A percentile compares a stretch with the other conserved stretches of the same genome.
These are phyloP conservation scores for Zootermopsis nevadensis DNA, from an alignment of 2,888 invertebrate genomes.

Conservation along the genomic window DNA sequence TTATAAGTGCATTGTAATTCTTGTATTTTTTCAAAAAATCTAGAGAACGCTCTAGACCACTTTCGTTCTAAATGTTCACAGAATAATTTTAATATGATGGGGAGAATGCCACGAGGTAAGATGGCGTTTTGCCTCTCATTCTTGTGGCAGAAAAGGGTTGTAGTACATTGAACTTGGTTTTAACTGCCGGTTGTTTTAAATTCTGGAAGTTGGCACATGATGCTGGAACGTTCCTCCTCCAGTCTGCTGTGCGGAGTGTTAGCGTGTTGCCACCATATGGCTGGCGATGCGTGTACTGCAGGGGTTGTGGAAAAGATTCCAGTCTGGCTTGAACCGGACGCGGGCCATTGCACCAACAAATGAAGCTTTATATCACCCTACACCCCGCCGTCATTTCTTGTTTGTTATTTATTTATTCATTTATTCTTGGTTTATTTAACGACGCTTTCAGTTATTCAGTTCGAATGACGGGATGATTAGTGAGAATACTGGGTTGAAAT, in stretches of 20 bases:
- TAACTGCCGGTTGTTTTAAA: background rate
- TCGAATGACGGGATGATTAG: too few relatives aligned
- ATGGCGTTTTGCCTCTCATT: background rate
- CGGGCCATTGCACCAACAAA: background rate
- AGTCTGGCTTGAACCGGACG: background rate
- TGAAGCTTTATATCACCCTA: background rate
- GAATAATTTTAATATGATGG: too few relatives aligned
- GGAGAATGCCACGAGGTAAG: too few relatives aligned
- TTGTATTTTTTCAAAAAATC: too few relatives aligned
- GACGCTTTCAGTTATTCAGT: too few relatives aligned
- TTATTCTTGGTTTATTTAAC: too few relatives aligned
- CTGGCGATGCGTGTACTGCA: background rate
- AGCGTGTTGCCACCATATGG: constrained; percentile 19
- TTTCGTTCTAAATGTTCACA: too few relatives aligned
- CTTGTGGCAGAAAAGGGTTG: background rate
- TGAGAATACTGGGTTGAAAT: too few relatives aligned
- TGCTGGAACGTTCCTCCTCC: background rate
- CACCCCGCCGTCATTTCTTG: too few relatives aligned
- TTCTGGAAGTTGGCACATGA: constrained; percentile 17
- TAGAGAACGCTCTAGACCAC: too few relatives aligned
- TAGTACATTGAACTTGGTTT: background rate
- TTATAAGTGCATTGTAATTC: too few relatives aligned
- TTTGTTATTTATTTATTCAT: too few relatives aligned
- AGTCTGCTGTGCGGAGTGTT: background rate
- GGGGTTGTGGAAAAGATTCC: constrained; percentile 14